Evolutionary conservation across 1,140 invertebrate genomes (phyloP), one percentile per base, ranked within the genome.

Genomic region (Pemphigus obesinymphae): DNA sequence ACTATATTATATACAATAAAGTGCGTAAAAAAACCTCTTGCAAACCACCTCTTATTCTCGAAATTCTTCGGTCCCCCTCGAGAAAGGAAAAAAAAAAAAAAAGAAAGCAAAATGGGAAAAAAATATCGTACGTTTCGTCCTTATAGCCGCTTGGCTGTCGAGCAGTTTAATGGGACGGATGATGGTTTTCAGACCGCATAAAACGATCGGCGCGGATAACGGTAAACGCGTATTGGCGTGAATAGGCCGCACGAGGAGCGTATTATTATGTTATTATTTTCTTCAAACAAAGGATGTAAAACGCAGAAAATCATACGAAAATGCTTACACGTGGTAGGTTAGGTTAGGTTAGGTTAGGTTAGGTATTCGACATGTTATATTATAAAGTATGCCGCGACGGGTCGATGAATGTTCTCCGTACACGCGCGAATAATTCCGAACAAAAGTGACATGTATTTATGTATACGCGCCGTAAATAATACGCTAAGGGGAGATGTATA

Each of bases 391-490:
- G n/a, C n/a, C 31, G 34, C 15, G 13, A 48, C 48, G 53, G n/a
- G 48, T 13, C 29, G 29, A 8, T 61, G 58, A 26, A 61, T 61
- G 37, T 66, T 37, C 61, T 34, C n/a, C 58, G 15, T 34, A 53
- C 72, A 75, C 72, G n/a, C 26, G 45, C 72, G 72, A 75, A 75
- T 75, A 53, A 75, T 75, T 75, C 72, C 31, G 43, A 75, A 75
- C 72, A 75, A 75, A 50, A 23, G 72, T 53, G 72, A 53, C 29
- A 31, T 31, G 20, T 8, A 5, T 26, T 58, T 58, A 58, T 48
- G 45, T 48, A n/a, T n/a, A n/a, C n/a, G n/a, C n/a, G n/a, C n/a
- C n/a, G n/a, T n/a, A n/a, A n/a, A n/a, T 37, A n/a, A 34, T 37
- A 61, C 23, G 17, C 20, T 26, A 53, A 48, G 45, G 70, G 45